These are phyloP conservation scores for Azemiops feae DNA, from an alignment of 2,113 vertebrate species.

Conservation along the genomic window DNA sequence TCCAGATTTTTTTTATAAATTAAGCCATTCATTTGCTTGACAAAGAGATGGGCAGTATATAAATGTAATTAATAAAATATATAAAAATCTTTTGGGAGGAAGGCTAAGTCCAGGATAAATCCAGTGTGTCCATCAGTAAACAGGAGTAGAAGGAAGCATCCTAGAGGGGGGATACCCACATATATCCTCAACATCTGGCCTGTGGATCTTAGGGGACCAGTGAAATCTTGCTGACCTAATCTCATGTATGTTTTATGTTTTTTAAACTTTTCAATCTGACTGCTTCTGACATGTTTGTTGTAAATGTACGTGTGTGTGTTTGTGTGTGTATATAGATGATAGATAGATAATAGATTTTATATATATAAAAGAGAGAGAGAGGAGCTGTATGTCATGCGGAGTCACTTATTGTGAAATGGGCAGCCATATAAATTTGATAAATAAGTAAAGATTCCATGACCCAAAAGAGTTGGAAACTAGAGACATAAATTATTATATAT, in stretches of 20 bases:
- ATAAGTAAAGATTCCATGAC: neutral
- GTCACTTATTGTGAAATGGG: neutral
- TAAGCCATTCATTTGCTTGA: neutral
- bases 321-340: no score
- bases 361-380: no score
- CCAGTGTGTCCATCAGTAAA: neutral
- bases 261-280: neutral
- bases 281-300: neutral
- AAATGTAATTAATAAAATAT: neutral
- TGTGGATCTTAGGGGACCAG: neutral
- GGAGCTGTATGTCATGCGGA: neutral
- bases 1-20: neutral
- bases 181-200: neutral
- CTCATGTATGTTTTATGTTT: neutral
- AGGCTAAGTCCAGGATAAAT: neutral
- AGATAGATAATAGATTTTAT: no score
- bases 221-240: neutral
- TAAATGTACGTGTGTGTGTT: no score
- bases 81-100: neutral
- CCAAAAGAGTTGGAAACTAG: neutral
- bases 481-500: neutral
- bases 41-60: neutral
- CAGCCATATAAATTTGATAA: neutral
- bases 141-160: neutral
- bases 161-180: neutral